These are phyloP conservation scores for Apoderus coryli DNA, from an alignment of 2,888 invertebrate species.

Conservation along the genomic window DNA sequence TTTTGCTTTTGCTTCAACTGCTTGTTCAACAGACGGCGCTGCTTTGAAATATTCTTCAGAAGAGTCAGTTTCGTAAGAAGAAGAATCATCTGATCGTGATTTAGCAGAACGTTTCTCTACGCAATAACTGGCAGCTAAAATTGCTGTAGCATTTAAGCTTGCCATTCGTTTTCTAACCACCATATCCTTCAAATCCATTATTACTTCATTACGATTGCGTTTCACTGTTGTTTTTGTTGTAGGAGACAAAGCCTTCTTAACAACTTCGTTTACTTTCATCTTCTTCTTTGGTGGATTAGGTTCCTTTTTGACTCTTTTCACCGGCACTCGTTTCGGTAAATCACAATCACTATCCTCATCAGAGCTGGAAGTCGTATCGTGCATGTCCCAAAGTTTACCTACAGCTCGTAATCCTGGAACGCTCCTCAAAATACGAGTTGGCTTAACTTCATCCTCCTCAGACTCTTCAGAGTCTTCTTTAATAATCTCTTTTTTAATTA, in stretches of 20 bases:
- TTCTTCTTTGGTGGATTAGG: slow-evolving; percentile 9
- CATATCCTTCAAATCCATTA: slow-evolving; percentile 76
- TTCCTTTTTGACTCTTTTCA: slow-evolving; percentile 33
- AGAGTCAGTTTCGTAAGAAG: slow-evolving; percentile 35
- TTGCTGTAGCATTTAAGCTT: slow-evolving; percentile 79
- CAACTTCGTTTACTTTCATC: slow-evolving; percentile 24
- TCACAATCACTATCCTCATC: slow-evolving; percentile 25
- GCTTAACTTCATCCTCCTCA: slow-evolving; percentile 12
- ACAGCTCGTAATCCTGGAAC: slow-evolving; percentile 62
- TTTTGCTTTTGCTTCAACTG: slow-evolving; percentile 30
- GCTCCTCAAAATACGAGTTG: slow-evolving; percentile 47
- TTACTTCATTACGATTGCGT: slow-evolving; percentile 45
- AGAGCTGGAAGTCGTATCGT: slow-evolving; percentile 49
- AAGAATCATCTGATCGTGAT: slow-evolving; percentile 17
- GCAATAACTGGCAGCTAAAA: slow-evolving; percentile 73
- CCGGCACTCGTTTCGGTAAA: slow-evolving; percentile 12
- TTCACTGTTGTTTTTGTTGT: slow-evolving; percentile 35
- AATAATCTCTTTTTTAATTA: slow-evolving; percentile 10
- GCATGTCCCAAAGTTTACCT: slow-evolving; percentile 75
- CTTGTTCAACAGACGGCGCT: slow-evolving; percentile 35
- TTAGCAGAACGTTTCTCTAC: slow-evolving; percentile 44
- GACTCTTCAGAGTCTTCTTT: slow-evolving; percentile 1
- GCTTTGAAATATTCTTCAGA: slow-evolving; percentile 36
- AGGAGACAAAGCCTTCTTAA: slow-evolving; percentile 28
- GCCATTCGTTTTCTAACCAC: slow-evolving; percentile 84